phyloP scores from a whole-genome alignment of 2,797 vertebrate genomes.

The Artibeus jamaicensis region DNA sequence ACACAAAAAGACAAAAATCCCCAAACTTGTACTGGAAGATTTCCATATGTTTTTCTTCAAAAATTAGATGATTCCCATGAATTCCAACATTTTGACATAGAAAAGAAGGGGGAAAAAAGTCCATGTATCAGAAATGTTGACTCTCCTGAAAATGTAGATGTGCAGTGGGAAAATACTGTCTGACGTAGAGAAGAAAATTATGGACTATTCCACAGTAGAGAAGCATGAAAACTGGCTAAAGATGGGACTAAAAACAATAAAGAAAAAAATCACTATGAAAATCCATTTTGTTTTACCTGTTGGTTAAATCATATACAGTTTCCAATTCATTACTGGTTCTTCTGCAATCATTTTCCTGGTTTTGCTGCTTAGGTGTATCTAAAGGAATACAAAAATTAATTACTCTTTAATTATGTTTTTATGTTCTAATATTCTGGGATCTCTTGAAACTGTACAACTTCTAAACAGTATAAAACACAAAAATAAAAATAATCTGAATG shows the following conservation, averaged over 20 bases:
- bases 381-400: conserved; percentile 50
- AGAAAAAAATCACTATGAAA: not conserved
- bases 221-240: conserved; percentile 30
- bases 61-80: not conserved
- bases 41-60: not conserved
- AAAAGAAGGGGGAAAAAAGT: not conserved
- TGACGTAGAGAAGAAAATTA: not conserved
- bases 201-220: not conserved
- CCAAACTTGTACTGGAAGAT: not conserved
- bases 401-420: conserved; percentile 24
- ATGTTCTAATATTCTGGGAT: conserved; percentile 26
- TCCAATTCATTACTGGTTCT: not conserved
- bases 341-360: not conserved
- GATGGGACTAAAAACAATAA: conserved; percentile 18
- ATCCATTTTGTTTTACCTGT: conserved; percentile 63
- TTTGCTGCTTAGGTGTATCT: conserved; percentile 64
- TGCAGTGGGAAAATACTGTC: not conserved
- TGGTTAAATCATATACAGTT: not conserved
- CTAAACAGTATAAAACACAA: conserved; percentile 1
- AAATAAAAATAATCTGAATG: not conserved
- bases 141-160: not conserved
- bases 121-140: not conserved
- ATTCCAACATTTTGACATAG: conserved; percentile 1
- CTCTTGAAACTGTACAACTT: conserved; percentile 34
- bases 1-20: not conserved